phyloP scores from a whole-genome alignment of 2,797 vertebrate genomes.

The Neoniphon sammara region DNA sequence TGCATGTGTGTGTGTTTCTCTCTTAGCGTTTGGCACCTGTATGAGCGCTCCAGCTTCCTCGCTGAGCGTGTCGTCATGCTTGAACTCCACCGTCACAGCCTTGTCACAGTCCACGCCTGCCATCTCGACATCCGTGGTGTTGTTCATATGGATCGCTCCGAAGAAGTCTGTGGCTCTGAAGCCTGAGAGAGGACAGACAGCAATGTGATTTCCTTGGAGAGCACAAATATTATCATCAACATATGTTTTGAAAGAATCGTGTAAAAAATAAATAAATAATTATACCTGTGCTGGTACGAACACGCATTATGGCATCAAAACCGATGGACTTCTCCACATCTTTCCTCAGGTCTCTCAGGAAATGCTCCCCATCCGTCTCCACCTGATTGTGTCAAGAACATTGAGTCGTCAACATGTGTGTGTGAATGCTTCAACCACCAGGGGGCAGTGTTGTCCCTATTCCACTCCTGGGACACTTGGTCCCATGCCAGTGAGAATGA shows the following conservation, averaged over 20 bases:
- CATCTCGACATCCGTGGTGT: constrained; percentile 96
- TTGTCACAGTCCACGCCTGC: constrained; percentile 94
- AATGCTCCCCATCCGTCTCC: constrained; percentile 86
- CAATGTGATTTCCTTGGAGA: background rate
- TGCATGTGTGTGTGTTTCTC: background rate
- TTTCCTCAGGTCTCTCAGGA: constrained; percentile 90
- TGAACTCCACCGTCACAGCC: constrained; percentile 95
- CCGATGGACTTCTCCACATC: constrained; percentile 89
- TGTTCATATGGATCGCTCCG: constrained; percentile 94
- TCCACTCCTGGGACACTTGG: background rate
- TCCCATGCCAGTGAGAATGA: background rate
- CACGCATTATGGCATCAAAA: constrained; percentile 96
- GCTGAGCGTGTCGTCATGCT: constrained; percentile 92
- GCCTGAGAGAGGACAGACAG: constrained; percentile 75
- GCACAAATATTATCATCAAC: no score
- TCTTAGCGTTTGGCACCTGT: constrained; percentile 82
- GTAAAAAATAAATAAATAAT: no score
- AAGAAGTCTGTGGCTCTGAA: constrained; percentile 97
- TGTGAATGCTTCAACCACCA: constrained; percentile 45
- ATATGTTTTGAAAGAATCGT: no score
- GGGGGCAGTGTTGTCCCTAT: constrained; percentile 68
- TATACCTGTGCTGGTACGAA: constrained; percentile 95
- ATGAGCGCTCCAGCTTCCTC: constrained; percentile 92
- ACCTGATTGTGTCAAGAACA: constrained; percentile 76
- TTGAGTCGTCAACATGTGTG: background rate